Evolutionary conservation across 2,797 vertebrate species (phyloP).

Genomic region (Poliocrania exsul): DNA sequence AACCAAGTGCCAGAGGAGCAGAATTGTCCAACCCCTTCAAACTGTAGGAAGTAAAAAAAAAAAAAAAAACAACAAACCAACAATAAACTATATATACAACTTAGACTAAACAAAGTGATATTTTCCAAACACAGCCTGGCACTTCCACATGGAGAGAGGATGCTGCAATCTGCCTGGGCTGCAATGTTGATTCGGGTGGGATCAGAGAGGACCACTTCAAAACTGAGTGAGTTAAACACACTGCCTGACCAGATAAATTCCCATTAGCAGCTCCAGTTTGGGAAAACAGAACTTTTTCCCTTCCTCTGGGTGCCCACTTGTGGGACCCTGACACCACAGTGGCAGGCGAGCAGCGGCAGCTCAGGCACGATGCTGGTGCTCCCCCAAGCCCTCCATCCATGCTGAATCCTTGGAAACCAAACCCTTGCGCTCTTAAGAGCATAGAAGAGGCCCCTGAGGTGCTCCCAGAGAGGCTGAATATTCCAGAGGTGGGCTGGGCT

Average conservation of each 20-base stretch:
- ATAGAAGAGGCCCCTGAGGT: background rate
- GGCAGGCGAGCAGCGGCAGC: background rate
- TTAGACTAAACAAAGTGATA: background rate
- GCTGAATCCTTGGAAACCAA: background rate
- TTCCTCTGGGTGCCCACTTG: background rate
- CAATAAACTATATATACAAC: background rate
- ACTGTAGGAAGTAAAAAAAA: rapidly evolving
- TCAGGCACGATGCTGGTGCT: rapidly evolving
- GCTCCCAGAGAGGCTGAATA: background rate
- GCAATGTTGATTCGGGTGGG: background rate
- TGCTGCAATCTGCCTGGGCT: background rate
- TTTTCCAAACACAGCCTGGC: background rate
- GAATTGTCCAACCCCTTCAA: background rate
- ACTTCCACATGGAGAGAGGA: rapidly evolving
- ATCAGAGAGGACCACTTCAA: background rate
- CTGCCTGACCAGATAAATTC: background rate
- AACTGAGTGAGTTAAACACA: rapidly evolving
- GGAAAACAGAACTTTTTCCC: background rate
- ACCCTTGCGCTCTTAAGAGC: rapidly evolving
- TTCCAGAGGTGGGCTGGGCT: background rate
- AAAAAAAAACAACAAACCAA: background rate
- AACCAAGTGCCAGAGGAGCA: rapidly evolving
- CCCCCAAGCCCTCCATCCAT: background rate
- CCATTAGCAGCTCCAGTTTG: background rate
- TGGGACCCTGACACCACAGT: background rate